A percentile compares a stretch with the other conserved stretches of the same genome.
phyloP scores from a whole-genome alignment of 2,797 vertebrate genomes.

The Podarcis lilfordi region DNA sequence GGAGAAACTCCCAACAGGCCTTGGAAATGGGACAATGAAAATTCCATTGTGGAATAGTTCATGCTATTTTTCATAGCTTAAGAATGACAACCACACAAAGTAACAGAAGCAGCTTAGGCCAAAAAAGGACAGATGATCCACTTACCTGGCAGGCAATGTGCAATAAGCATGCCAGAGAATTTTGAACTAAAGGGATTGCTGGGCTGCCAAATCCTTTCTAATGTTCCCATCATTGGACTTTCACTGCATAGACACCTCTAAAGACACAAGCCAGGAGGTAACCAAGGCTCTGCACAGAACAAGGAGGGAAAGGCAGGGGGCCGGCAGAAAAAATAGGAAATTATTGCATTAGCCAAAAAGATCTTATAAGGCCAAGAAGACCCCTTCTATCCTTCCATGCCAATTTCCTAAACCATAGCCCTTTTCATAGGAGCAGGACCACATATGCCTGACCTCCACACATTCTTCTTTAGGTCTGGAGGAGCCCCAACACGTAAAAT shows the following conservation, averaged over 20 bases:
- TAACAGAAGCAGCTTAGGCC: slow-evolving; percentile 21
- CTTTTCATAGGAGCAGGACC: neutral
- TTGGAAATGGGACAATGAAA: slow-evolving; percentile 13
- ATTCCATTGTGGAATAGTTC: slow-evolving; percentile 22
- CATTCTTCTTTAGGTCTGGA: neutral
- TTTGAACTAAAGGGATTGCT: slow-evolving; percentile 9
- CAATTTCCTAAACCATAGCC: neutral
- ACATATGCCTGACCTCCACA: neutral
- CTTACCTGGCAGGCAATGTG: slow-evolving; percentile 33
- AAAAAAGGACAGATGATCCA: slow-evolving; percentile 25
- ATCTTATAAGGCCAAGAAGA: neutral
- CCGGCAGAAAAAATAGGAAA: neutral
- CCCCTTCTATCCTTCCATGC: neutral
- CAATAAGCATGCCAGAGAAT: neutral
- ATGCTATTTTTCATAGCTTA: slow-evolving; percentile 16
- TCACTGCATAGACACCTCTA: neutral
- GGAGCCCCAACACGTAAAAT: neutral
- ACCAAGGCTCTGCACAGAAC: neutral
- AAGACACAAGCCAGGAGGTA: slow-evolving; percentile 29
- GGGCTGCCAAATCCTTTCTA: slow-evolving; percentile 38
- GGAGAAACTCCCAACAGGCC: neutral
- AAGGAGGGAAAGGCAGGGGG: neutral
- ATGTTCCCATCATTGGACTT: neutral
- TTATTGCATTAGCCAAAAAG: neutral
- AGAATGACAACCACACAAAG: slow-evolving; percentile 15